A percentile compares a stretch with the other conserved stretches of the same genome.
These are phyloP conservation scores for Jordanella pulchra DNA, from an alignment of 2,797 vertebrate species.

Conservation along the genomic window DNA sequence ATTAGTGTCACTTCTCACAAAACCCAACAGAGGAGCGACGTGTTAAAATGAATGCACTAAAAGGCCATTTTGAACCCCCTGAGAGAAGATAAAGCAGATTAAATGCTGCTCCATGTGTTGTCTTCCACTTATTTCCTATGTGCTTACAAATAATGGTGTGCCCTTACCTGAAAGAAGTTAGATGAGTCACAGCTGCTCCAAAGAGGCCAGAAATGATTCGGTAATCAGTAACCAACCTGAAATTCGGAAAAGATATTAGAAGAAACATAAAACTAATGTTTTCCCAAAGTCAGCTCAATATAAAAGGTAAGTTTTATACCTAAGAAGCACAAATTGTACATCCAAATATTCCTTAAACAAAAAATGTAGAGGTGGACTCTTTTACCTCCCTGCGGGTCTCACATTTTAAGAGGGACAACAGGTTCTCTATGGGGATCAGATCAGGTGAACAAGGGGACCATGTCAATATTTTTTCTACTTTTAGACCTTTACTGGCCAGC, in stretches of 20 bases:
- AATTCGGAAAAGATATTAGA: too few species aligned
- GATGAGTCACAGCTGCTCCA: not conserved
- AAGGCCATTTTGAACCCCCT: constrained; percentile 52
- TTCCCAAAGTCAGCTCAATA: not conserved
- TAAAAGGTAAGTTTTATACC: not conserved
- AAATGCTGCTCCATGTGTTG: constrained; percentile 15
- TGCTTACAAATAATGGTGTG: constrained; percentile 1
- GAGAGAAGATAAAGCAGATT: constrained; percentile 26
- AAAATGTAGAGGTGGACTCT: not conserved
- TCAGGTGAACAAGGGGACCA: too few species aligned
- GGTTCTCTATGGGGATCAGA: too few species aligned
- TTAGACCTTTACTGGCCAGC: not conserved
- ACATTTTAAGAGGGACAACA: not conserved
- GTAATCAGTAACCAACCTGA: not conserved
- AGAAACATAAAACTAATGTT: too few species aligned
- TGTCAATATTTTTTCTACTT: too few species aligned
- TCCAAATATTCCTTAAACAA: not conserved
- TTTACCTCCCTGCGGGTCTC: too few species aligned
- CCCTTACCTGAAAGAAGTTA: constrained; percentile 6
- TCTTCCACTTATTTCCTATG: not conserved
- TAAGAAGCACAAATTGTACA: not conserved
- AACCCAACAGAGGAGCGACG: constrained; percentile 28
- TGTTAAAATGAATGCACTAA: constrained; percentile 49
- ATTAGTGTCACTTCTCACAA: constrained; percentile 31
- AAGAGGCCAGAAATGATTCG: not conserved